Evolutionary conservation across 2,797 vertebrate species (phyloP), one percentile per base, ranked within the genome.

Genomic region (Chelon labrosus): DNA sequence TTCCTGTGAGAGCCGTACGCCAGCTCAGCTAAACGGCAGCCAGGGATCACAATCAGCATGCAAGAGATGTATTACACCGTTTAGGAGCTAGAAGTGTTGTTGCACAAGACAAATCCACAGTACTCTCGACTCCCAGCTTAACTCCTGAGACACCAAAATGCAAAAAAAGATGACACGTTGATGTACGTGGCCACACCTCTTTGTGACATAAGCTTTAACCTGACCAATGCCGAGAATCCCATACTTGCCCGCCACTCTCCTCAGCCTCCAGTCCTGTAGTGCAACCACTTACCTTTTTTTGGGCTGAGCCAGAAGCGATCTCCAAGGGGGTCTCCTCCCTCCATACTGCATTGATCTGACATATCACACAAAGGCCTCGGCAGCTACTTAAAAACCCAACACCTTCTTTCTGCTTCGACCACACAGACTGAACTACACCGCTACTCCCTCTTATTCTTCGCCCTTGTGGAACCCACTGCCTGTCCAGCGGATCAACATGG

Each of bases 281-380:
- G 68, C 3, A 51, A 52, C 12, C 22, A 20, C 94, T 80, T 91
- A 96, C 95, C 94, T 95, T 95, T 96, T 78, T 87, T 94, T 3
- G 87, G 91, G 79, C 94, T 94, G 51, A 93, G 91, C 95, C 95
- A 96, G 87, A 95, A 96, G 5, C 94, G 94, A 80, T 96, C 95
- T 57, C 95, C 95, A 37, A 96, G 83, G 9, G 81, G 77, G 88
- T 95, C 95, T 10, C 92, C 93, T 55, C 68, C 65, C 58, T 91
- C 90, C 82, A 76, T 75, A 70, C 70, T 72, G 66, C 75, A 88
- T 22, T 70, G 80, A 83, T 83, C 31, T 37, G 77, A 79, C 84
- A 84, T 86, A 51, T 67, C 27, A 46, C 35, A 55, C 53, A 75
- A 61, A 62, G 66, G 73, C 31, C 64, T 50, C 6, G 16, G 27